Conservation (phyloP, 1,140 invertebrate species). For the Thaumatotibia leucotreta region DNA sequence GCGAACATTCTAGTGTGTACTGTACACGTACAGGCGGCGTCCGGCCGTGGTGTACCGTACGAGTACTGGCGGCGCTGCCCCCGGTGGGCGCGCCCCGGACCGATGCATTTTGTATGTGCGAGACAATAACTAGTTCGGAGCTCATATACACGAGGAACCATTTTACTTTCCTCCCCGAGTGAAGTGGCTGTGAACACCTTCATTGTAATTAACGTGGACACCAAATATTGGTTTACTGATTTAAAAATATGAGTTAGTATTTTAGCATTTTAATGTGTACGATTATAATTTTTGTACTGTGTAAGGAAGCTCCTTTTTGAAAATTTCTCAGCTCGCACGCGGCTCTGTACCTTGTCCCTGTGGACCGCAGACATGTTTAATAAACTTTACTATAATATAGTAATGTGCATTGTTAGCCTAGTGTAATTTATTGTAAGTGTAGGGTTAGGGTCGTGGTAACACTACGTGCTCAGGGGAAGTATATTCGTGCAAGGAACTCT, state of each 20-base stretch:
- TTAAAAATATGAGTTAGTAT: constrained; percentile 53
- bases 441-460: constrained; percentile 59
- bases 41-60: neutral
- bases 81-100: neutral
- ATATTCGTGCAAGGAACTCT: constrained; percentile 23
- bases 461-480: constrained; percentile 30
- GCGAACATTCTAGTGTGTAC: neutral
- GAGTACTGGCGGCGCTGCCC: no score
- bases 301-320: constrained; percentile 37
- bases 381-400: constrained; percentile 43
- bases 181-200: constrained; percentile 66
- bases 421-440: constrained; percentile 73
- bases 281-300: constrained; percentile 26
- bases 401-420: constrained; percentile 70
- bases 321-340: constrained; percentile 54
- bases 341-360: constrained; percentile 63
- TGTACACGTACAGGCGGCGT: neutral
- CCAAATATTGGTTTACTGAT: constrained; percentile 54
- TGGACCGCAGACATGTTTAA: constrained; percentile 59
- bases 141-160: constrained; percentile 30
- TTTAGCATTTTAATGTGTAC: constrained; percentile 36
- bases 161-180: constrained; percentile 29
- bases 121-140: constrained; percentile 67
- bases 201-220: constrained; percentile 45
- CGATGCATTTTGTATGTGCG: constrained; percentile 61